These are phyloP conservation scores for Lycaon pictus DNA, from an alignment of 2,113 vertebrate genomes.

Conservation along the genomic window DNA sequence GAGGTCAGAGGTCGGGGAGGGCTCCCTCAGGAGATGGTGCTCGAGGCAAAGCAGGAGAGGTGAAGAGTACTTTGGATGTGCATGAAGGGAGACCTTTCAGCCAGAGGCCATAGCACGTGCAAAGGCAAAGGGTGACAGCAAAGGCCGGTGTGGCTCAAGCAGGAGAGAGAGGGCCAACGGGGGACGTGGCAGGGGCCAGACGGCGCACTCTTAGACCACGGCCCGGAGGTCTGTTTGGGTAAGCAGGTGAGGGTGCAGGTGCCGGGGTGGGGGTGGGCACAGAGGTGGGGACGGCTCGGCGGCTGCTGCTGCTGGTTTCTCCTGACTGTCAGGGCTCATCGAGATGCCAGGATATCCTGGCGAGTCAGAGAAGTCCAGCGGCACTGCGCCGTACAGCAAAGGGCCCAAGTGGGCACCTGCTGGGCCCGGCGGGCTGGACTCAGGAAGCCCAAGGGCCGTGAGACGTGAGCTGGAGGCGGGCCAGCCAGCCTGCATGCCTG, in stretches of 20 bases:
- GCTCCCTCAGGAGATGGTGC: background rate
- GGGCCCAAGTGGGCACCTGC: background rate
- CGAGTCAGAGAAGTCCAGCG: background rate
- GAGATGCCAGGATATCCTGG: rapidly evolving
- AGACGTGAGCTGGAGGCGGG: background rate
- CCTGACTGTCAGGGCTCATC: background rate
- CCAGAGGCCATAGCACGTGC: background rate
- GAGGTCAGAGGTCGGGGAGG: background rate
- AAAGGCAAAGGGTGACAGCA: background rate
- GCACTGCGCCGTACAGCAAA: rapidly evolving
- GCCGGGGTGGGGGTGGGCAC: background rate
- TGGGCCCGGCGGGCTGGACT: background rate
- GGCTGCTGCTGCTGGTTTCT: background rate
- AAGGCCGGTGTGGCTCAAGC: background rate
- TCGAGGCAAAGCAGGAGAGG: background rate
- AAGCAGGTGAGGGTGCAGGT: background rate
- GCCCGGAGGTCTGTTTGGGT: background rate
- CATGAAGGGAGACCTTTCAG: too few relatives aligned
- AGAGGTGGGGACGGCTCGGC: background rate
- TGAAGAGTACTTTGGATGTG: rapidly evolving
- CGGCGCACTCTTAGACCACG: rapidly evolving
- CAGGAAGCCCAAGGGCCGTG: background rate
- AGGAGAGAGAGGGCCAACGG: background rate
- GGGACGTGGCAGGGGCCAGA: background rate
- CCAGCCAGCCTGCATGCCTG: background rate